Evolutionary conservation across 1,140 invertebrate species (phyloP).

Genomic region (Pseudobourletiella spinata): DNA sequence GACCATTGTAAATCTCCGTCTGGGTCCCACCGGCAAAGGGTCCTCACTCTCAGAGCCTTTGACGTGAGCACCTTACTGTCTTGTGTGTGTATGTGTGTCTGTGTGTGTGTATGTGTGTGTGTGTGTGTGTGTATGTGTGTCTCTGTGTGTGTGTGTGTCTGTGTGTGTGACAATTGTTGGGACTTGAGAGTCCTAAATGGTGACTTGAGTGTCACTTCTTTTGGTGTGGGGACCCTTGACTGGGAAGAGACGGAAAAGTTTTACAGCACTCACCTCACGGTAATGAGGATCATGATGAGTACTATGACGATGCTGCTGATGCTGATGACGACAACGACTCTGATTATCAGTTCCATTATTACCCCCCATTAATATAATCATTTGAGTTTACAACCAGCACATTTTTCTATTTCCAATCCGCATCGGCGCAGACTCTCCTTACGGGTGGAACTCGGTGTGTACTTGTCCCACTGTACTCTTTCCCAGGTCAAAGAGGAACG

Average conservation of each 20-base stretch:
- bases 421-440: not conserved
- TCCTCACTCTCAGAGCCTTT: not conserved
- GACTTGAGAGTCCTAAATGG: not conserved
- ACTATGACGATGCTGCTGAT: too few species aligned
- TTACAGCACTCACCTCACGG: not conserved
- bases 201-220: not conserved
- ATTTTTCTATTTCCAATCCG: not conserved
- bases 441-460: not conserved
- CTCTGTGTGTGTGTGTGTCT: not conserved
- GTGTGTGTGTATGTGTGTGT: not conserved
- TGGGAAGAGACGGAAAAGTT: not conserved
- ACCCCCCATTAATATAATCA: slow-evolving; percentile 11
- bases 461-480: not conserved
- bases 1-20: not conserved
- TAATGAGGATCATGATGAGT: too few species aligned
- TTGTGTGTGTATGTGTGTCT: not conserved
- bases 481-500: not conserved
- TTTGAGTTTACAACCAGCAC: not conserved
- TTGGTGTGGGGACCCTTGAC: not conserved
- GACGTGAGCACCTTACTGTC: not conserved
- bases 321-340: not conserved
- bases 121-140: not conserved
- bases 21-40: not conserved
- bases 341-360: slow-evolving; percentile 14
- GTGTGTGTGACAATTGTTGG: not conserved